A percentile compares a stretch with the other conserved stretches of the same genome.
Evolutionary conservation across 2,888 invertebrate genomes (phyloP).

Genomic region (Agrilus mali): DNA sequence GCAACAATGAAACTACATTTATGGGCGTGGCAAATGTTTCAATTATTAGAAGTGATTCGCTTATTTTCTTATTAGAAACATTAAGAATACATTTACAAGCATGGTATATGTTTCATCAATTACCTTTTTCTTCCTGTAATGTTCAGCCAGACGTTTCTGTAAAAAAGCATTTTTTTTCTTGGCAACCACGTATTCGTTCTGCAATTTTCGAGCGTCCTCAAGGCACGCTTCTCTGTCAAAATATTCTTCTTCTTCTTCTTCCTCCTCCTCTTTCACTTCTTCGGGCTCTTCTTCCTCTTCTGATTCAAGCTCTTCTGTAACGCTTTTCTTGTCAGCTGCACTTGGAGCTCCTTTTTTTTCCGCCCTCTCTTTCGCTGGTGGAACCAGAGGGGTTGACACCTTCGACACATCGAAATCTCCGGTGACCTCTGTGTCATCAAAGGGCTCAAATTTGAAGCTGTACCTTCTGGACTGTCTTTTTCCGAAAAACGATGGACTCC

Average conservation of each 20-base stretch:
- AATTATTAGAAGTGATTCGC: too few species aligned
- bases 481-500: constrained; percentile 2
- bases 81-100: too few species aligned
- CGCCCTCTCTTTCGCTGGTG: neutral
- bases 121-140: constrained; percentile 26
- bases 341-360: neutral
- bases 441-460: too few species aligned
- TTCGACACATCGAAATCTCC: neutral
- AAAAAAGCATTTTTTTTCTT: constrained; percentile 22
- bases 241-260: constrained; percentile 9
- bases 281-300: neutral
- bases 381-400: neutral
- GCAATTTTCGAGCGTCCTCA: constrained; percentile 9
- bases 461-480: neutral
- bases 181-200: constrained; percentile 8
- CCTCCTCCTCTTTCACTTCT: constrained; percentile 7
- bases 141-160: constrained; percentile 26
- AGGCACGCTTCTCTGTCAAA: constrained; percentile 14
- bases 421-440: neutral
- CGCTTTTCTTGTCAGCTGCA: neutral
- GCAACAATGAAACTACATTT: too few species aligned
- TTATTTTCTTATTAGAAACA: too few species aligned
- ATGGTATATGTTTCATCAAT: neutral
- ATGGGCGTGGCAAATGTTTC: too few species aligned
- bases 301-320: neutral